phyloP scores from a whole-genome alignment of 1,140 invertebrate genomes.

The Alviniconcha marisindica region DNA sequence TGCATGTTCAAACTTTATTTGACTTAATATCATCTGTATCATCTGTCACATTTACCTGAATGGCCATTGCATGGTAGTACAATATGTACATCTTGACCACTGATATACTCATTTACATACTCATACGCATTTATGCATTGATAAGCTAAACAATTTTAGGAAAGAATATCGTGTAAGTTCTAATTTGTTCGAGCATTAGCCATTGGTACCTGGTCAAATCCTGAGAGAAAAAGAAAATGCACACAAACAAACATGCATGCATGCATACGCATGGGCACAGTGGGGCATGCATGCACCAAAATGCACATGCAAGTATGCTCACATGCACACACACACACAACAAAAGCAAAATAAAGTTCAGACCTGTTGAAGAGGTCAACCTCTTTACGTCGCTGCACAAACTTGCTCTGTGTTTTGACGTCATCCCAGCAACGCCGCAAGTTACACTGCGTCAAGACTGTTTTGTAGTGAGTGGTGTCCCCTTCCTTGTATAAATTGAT shows the following conservation, averaged over 20 bases:
- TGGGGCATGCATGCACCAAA: background rate
- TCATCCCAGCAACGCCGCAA: conserved; percentile 89
- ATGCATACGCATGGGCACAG: background rate
- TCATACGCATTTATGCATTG: too few relatives aligned
- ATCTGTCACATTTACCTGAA: too few relatives aligned
- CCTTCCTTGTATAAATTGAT: conserved; percentile 91
- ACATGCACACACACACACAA: background rate
- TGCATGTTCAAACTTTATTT: too few relatives aligned
- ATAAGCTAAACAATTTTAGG: too few relatives aligned
- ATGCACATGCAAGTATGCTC: background rate
- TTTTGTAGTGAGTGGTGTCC: conserved; percentile 88
- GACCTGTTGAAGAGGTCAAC: conserved; percentile 69
- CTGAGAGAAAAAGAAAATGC: too few relatives aligned
- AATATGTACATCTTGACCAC: too few relatives aligned
- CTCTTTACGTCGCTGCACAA: conserved; percentile 70
- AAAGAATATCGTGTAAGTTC: too few relatives aligned
- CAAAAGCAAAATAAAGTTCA: background rate
- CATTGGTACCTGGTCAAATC: too few relatives aligned
- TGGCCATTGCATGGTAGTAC: too few relatives aligned
- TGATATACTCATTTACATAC: too few relatives aligned
- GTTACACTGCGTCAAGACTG: conserved; percentile 86
- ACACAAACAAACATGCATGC: background rate
- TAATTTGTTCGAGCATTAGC: too few relatives aligned
- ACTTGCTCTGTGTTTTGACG: conserved; percentile 84
- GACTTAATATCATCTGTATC: too few relatives aligned